Evolutionary conservation across 2,113 vertebrate genomes (phyloP).

Genomic region (Aplodontia rufa): DNA sequence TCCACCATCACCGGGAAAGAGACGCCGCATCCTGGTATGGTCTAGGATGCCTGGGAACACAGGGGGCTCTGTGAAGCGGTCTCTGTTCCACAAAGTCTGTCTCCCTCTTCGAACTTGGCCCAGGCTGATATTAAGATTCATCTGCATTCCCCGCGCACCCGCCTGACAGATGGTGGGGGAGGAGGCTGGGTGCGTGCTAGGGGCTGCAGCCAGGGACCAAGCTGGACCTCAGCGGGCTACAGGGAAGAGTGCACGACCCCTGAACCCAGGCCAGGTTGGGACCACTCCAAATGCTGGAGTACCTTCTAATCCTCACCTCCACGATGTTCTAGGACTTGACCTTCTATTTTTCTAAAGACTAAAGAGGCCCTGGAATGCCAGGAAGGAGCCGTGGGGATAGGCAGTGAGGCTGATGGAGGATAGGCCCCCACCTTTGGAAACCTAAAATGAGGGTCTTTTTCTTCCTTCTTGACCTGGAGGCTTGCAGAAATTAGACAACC

Average conservation of each 20-base stretch:
- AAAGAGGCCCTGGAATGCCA: background rate
- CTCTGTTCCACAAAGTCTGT: constrained; percentile 59
- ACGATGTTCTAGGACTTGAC: background rate
- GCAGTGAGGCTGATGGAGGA: background rate
- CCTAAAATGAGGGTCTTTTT: background rate
- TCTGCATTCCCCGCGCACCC: constrained; percentile 75
- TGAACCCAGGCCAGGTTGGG: background rate
- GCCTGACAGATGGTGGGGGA: constrained; percentile 81
- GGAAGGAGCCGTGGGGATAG: background rate
- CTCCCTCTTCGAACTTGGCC: constrained; percentile 74
- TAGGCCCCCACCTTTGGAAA: background rate
- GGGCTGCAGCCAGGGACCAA: constrained; percentile 65
- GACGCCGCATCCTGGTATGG: background rate
- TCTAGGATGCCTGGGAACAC: background rate
- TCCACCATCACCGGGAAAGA: background rate
- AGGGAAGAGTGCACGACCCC: background rate
- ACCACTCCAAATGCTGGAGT: background rate
- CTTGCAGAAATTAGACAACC: background rate
- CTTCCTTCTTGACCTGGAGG: background rate
- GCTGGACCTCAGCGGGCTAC: constrained; percentile 43
- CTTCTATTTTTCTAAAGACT: constrained; percentile 52
- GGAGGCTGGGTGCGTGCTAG: constrained; percentile 73
- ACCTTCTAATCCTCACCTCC: constrained; percentile 5
- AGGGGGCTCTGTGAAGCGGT: constrained; percentile 8
- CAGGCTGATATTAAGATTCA: constrained; percentile 77